Evolutionary conservation across 1,140 invertebrate genomes (phyloP), one percentile per base, ranked within the genome.

Genomic region (Colletes latitarsis): DNA sequence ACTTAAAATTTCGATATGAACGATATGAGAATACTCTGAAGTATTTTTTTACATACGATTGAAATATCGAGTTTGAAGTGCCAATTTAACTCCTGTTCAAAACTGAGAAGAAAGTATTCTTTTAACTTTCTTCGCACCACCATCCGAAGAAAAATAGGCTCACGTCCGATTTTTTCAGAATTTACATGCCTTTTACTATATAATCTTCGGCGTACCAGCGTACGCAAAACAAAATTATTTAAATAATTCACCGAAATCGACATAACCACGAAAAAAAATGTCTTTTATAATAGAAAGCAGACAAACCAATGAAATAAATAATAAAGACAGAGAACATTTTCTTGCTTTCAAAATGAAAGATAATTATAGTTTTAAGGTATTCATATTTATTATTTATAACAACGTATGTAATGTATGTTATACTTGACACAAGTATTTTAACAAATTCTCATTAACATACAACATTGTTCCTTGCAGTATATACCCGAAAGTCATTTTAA

Each of bases 311-410:
- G 90, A 89, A 82, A 70, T 89, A 62, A 91, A 82, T 41, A 88
- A 88, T 72, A 81, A 91, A 62, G 83, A 86, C 66, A 88, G 71
- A 66, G 86, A 89, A 57, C 73, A 84, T 70, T 71, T 87, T 15
- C 80, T 84, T 4, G 69, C 88, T 74, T 83, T 88, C 30, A 86
- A 89, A 17, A 86, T 49, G 88, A 89, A 43, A 84, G 87, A 92
- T 43, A 89, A 92, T 62, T 92, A 91, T 82, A 82, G 91, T 82
- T 92, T 93, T 85, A 92, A 93, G 91, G 92, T 93, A 89, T 82
- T 72, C 63, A 12, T 41, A 53, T 64, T 19, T 53, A 9, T 64
- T 74, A 74, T n/a, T 30, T 69, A 66, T 12, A 6, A 41, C 3
- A 66, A 30, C 41, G 30, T 15, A 52, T 53, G 5, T 46, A 12